Evolutionary conservation across 2,797 vertebrate genomes (phyloP).

Genomic region (Syngnathus acus): DNA sequence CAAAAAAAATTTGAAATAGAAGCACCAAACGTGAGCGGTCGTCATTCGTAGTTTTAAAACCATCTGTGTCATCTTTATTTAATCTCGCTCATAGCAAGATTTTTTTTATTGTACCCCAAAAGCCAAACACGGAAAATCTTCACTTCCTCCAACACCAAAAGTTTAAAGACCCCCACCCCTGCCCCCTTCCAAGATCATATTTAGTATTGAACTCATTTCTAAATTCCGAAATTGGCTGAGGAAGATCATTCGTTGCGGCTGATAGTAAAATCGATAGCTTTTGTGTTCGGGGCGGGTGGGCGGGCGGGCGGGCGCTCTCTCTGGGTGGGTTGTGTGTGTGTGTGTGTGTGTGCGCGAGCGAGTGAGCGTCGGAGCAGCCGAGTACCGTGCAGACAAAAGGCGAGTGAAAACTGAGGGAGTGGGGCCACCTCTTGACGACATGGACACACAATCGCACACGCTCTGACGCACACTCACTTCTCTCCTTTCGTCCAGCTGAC

Average conservation of each 20-base stretch:
- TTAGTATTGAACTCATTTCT: constrained; percentile 75
- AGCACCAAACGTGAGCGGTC: constrained; percentile 8
- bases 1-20: constrained; percentile 36
- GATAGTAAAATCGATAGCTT: constrained; percentile 79
- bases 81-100: constrained; percentile 46
- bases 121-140: constrained; percentile 56
- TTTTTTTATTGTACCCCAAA: constrained; percentile 31
- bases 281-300: constrained; percentile 89
- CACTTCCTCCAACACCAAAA: constrained; percentile 32
- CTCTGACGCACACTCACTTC: constrained; percentile 4
- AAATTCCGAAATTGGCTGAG: constrained; percentile 70
- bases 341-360: constrained; percentile 24
- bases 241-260: constrained; percentile 74
- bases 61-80: constrained; percentile 48
- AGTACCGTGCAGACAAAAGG: constrained; percentile 58
- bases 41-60: constrained; percentile 22
- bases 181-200: constrained; percentile 62
- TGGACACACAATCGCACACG: constrained; percentile 61
- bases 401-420: constrained; percentile 87
- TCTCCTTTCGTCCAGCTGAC: constrained; percentile 1
- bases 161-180: constrained; percentile 62
- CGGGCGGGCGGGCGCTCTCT: constrained; percentile 68
- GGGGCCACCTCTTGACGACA: constrained; percentile 97
- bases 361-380: constrained; percentile 13
- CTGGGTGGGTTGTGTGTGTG: constrained; percentile 39